Evolutionary conservation across 2,797 vertebrate genomes (phyloP).

Genomic region (Meda fulgida): DNA sequence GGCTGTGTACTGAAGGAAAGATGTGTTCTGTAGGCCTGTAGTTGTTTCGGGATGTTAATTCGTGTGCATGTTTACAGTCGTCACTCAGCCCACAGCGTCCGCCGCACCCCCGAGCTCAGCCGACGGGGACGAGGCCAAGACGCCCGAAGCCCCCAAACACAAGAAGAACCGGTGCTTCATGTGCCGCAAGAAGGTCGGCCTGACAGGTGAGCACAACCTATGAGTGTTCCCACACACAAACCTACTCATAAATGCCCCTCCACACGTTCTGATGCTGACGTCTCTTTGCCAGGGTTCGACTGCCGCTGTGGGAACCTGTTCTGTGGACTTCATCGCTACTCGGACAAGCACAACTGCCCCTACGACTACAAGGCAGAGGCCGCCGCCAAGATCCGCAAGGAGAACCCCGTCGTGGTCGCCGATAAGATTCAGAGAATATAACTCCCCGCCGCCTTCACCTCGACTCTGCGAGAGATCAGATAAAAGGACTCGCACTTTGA

Average conservation of each 20-base stretch:
- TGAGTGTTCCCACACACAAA: not conserved
- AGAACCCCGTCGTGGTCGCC: constrained; percentile 87
- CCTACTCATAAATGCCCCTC: not conserved
- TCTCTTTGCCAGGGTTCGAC: constrained; percentile 79
- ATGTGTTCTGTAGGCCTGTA: no score
- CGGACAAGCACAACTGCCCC: constrained; percentile 87
- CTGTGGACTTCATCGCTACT: constrained; percentile 89
- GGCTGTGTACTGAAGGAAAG: not conserved
- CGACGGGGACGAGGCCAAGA: constrained; percentile 70
- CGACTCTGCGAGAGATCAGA: constrained; percentile 58
- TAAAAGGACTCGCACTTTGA: constrained; percentile 65
- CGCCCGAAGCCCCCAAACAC: constrained; percentile 72
- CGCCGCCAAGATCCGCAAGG: constrained; percentile 88
- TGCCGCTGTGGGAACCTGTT: constrained; percentile 90
- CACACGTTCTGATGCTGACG: not conserved
- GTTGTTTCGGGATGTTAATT: not conserved
- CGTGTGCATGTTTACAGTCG: constrained; percentile 59
- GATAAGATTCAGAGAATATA: constrained; percentile 95
- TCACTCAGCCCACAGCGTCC: constrained; percentile 71
- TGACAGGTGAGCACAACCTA: constrained; percentile 78
- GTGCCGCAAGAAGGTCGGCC: constrained; percentile 88
- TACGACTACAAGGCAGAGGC: constrained; percentile 90
- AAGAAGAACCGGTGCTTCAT: constrained; percentile 89
- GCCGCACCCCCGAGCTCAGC: constrained; percentile 62
- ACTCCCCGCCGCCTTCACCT: constrained; percentile 53